Percentiles rank a stretch among this genome's conserved stretches.
Evolutionary conservation across 2,888 invertebrate species (phyloP).

Genomic region (Endomychus coccineus): DNA sequence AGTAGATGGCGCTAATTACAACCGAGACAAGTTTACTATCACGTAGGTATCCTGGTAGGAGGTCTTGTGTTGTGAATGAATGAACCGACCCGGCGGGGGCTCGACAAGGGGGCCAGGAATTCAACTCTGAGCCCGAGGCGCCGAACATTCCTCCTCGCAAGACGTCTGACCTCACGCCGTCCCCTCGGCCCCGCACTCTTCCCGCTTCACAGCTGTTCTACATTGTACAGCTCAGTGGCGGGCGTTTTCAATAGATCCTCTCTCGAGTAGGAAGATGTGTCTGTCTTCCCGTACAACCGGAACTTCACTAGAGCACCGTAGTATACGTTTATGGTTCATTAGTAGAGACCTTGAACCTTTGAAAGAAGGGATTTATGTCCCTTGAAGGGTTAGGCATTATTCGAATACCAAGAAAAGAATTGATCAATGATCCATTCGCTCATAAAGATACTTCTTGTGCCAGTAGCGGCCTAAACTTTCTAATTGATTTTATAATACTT

Average conservation of each 20-base stretch:
- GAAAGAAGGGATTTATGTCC: too few relatives aligned
- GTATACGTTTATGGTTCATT: too few relatives aligned
- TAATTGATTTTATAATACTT: too few relatives aligned
- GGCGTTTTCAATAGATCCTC: neutral
- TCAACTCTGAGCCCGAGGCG: slow-evolving; percentile 49
- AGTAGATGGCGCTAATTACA: neutral
- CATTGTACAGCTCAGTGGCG: too few relatives aligned
- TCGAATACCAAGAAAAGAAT: too few relatives aligned
- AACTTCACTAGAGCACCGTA: too few relatives aligned
- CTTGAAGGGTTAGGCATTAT: too few relatives aligned
- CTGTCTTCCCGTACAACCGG: too few relatives aligned
- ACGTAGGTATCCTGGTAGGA: slow-evolving; percentile 47
- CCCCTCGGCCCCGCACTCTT: slow-evolving; percentile 20
- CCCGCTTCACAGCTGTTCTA: slow-evolving; percentile 21
- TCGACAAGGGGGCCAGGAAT: slow-evolving; percentile 47
- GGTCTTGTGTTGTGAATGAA: slow-evolving; percentile 46
- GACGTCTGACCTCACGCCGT: slow-evolving; percentile 41
- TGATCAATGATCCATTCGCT: too few relatives aligned
- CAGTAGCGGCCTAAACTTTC: too few relatives aligned
- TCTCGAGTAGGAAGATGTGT: neutral
- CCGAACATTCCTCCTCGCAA: slow-evolving; percentile 44
- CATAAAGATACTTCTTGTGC: too few relatives aligned
- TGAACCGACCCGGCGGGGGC: slow-evolving; percentile 33
- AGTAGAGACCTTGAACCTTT: too few relatives aligned
- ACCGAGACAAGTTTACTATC: slow-evolving; percentile 21